phyloP scores from a whole-genome alignment of 2,797 vertebrate genomes.

The Microchirus variegatus region DNA sequence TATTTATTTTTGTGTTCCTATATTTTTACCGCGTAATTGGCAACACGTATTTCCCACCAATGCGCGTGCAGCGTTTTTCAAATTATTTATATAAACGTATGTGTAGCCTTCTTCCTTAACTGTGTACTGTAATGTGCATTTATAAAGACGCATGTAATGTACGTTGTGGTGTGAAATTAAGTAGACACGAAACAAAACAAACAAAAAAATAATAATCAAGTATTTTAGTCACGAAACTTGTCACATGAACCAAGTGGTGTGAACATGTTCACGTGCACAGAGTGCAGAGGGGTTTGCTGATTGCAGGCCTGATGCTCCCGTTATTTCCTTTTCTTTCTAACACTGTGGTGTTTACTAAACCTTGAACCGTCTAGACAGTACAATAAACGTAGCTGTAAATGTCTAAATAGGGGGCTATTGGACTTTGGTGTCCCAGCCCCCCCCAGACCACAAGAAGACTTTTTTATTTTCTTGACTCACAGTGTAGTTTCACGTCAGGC shows the following conservation, averaged over 20 bases:
- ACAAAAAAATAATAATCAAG: conserved; percentile 49
- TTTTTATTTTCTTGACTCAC: conserved; percentile 44
- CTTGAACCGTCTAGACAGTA: conserved; percentile 99
- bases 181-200: conserved; percentile 52
- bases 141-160: conserved; percentile 79
- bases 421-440: conserved; percentile 87
- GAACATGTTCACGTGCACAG: conserved; percentile 5
- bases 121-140: conserved; percentile 68
- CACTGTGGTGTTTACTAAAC: conserved; percentile 97
- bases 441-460: conserved; percentile 83
- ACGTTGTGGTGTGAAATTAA: conserved; percentile 80
- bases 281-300: conserved; percentile 28
- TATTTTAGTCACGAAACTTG: conserved; percentile 43
- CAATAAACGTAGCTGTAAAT: conserved; percentile 97
- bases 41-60: conserved; percentile 45
- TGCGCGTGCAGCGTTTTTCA: conserved; percentile 42
- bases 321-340: conserved; percentile 84
- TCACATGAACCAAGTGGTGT: conserved; percentile 37
- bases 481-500: conserved; percentile 48
- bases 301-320: conserved; percentile 50
- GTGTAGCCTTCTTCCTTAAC: conserved; percentile 35
- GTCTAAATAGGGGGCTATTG: conserved; percentile 99
- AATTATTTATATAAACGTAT: conserved; percentile 63
- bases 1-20: conserved; percentile 62
- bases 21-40: conserved; percentile 50